Conservation (phyloP, 2,888 invertebrate genomes). For the Ypsolopha sequella region DNA sequence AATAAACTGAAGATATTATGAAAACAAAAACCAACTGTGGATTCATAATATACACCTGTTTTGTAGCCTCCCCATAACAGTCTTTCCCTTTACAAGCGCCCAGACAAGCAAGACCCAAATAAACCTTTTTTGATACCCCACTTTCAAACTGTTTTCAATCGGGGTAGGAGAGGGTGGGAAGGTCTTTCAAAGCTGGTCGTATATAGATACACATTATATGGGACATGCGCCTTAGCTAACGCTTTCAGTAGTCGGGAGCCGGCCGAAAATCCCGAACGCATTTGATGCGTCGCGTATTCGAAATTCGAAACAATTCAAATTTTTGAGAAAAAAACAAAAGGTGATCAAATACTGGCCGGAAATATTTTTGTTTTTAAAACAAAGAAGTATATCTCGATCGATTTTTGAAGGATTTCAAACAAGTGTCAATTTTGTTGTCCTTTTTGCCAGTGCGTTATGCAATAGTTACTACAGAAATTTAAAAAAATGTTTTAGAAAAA, state of each 20-base stretch:
- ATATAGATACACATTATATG: slow-evolving; percentile 25
- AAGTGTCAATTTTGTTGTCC: not conserved
- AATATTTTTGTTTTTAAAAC: not conserved
- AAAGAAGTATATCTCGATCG: not conserved
- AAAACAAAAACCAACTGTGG: slow-evolving; percentile 56
- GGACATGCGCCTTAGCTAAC: slow-evolving; percentile 42
- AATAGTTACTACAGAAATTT: too few relatives aligned
- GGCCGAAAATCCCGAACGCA: slow-evolving; percentile 29
- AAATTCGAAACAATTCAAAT: slow-evolving; percentile 7
- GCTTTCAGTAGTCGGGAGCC: slow-evolving; percentile 34
- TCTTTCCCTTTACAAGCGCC: slow-evolving; percentile 19
- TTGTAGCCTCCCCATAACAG: slow-evolving; percentile 15
- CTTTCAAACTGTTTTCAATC: slow-evolving; percentile 4
- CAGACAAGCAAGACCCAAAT: slow-evolving; percentile 20
- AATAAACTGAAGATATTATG: not conserved
- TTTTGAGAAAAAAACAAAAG: slow-evolving; percentile 1
- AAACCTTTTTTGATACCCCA: slow-evolving; percentile 8
- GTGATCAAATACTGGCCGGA: not conserved
- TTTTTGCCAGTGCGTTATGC: not conserved
- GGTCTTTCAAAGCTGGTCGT: slow-evolving; percentile 24
- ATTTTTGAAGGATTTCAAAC: not conserved
- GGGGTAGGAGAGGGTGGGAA: slow-evolving; percentile 17
- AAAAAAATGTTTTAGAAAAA: too few relatives aligned
- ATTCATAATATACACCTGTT: slow-evolving; percentile 19
- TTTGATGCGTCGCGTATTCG: slow-evolving; percentile 10